Evolutionary conservation across 2,113 vertebrate genomes (phyloP), one percentile per base, ranked within the genome.

Genomic region (Paramormyrops kingsleyae): DNA sequence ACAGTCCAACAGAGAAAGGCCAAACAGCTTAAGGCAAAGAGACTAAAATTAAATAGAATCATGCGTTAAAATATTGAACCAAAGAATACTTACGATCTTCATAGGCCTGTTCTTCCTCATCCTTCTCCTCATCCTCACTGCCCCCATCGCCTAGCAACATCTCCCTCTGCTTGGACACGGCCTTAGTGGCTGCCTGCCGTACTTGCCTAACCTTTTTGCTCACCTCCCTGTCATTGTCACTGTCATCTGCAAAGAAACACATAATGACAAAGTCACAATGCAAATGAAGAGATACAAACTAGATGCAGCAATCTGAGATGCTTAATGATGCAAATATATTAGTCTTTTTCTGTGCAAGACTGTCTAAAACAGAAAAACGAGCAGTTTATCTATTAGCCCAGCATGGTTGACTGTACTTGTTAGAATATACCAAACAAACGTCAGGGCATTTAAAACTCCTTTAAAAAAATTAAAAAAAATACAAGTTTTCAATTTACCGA

Each of bases 101-200:
- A 93, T 97, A 98, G n/a, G 97, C 89, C 92, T 95, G 95, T 90
- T 99, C 97, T 7, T 98, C 97, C 42, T 99, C 97, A 59, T 99
- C 98, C 0, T 97, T 96, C 35, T 97, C 97, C 50, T 99, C 99
- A 4, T 99, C 99, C 92, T 99, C 99, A 17, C 99, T 99, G 2
- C 98, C 99, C 50, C 95, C 97, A 0, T 98, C 98, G 2, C 97
- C 99, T 95, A 99, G 95, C 53, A 99, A 96, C 95, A 99, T 99
- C 95, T 99, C 98, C 92, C 99, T 94, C 93, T 99, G 99, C 94
- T 99, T 99, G 49, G 98, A 99, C 90, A 97, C 99, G 0, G 99
- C 99, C 95, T 99, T 99, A 89, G 98, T 98, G 0, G 99, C 99
- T 0, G 99, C 99, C 95, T 99, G 97, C 83, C 99, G 96, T 83